These are phyloP conservation scores for Eilema caniola DNA, from an alignment of 2,888 invertebrate species.

Conservation along the genomic window DNA sequence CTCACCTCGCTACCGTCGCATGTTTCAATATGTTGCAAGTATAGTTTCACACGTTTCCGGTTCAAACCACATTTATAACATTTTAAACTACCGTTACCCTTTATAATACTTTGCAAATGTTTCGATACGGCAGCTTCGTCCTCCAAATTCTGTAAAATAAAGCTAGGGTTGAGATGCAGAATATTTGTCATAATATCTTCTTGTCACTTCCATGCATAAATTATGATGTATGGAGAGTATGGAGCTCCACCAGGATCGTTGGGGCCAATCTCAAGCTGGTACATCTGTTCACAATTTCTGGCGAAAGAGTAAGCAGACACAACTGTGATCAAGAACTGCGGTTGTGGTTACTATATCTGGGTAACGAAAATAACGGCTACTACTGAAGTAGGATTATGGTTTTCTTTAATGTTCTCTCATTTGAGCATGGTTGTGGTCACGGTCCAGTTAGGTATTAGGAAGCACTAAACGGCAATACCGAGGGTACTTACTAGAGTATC, in stretches of 20 bases:
- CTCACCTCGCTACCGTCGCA: constrained; percentile 50
- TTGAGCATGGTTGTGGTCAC: too few species aligned
- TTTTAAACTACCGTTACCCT: constrained; percentile 40
- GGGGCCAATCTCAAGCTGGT: too few species aligned
- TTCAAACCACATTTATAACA: constrained; percentile 59
- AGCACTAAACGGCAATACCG: too few species aligned
- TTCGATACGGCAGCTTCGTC: constrained; percentile 41
- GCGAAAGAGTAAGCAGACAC: too few species aligned
- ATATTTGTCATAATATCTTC: background rate
- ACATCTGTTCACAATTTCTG: too few species aligned
- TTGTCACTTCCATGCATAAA: background rate
- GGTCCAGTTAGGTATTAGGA: background rate
- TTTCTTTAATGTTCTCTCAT: too few species aligned
- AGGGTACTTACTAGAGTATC: constrained; percentile 51
- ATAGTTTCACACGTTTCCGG: constrained; percentile 58
- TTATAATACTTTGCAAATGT: constrained; percentile 51
- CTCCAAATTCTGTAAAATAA: constrained; percentile 53
- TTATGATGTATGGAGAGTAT: too few species aligned
- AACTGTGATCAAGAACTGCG: too few species aligned
- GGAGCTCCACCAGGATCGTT: too few species aligned
- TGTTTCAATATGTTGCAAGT: constrained; percentile 53
- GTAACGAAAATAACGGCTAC: too few species aligned
- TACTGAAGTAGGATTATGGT: too few species aligned
- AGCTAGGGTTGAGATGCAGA: background rate
- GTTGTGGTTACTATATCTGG: background rate